Conservation (phyloP, 1,140 invertebrate genomes). For the Rhyzopertha dominica region DNA sequence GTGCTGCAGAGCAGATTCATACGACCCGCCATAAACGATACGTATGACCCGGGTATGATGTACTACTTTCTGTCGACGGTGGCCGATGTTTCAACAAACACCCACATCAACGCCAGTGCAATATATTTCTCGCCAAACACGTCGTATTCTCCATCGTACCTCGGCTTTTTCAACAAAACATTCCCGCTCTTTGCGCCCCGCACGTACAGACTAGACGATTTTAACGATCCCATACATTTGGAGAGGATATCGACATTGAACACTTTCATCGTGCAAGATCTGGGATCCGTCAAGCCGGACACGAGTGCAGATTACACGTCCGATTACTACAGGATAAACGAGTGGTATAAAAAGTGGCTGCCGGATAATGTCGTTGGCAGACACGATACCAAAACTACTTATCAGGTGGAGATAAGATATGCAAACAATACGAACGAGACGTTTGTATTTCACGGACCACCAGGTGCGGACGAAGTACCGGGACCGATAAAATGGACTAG, state of each 20-base stretch:
- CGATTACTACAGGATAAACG: conserved; percentile 85
- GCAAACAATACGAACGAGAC: conserved; percentile 95
- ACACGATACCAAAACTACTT: conserved; percentile 92
- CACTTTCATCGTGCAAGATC: conserved; percentile 76
- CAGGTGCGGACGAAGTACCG: conserved; percentile 77
- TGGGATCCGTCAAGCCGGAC: conserved; percentile 72
- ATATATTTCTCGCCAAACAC: conserved; percentile 93
- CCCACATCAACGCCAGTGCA: conserved; percentile 86
- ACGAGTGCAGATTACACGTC: conserved; percentile 82
- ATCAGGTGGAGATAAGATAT: conserved; percentile 86
- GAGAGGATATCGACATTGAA: conserved; percentile 88
- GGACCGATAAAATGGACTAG: conserved; percentile 90
- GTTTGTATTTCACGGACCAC: conserved; percentile 91
- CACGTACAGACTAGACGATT: conserved; percentile 86
- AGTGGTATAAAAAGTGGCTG: conserved; percentile 87
- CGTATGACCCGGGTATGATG: conserved; percentile 96
- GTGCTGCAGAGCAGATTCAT: conserved; percentile 89
- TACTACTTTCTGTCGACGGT: conserved; percentile 95
- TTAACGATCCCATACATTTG: conserved; percentile 89
- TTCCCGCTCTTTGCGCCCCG: conserved; percentile 91
- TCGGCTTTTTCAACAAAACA: conserved; percentile 96
- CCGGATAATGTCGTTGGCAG: conserved; percentile 76
- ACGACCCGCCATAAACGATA: conserved; percentile 82
- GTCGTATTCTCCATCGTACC: conserved; percentile 90
- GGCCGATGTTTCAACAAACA: conserved; percentile 91